Base-by-base conservation (phyloP, 2,113 vertebrate genomes). In the Opisthocomus hoazin region DNA sequence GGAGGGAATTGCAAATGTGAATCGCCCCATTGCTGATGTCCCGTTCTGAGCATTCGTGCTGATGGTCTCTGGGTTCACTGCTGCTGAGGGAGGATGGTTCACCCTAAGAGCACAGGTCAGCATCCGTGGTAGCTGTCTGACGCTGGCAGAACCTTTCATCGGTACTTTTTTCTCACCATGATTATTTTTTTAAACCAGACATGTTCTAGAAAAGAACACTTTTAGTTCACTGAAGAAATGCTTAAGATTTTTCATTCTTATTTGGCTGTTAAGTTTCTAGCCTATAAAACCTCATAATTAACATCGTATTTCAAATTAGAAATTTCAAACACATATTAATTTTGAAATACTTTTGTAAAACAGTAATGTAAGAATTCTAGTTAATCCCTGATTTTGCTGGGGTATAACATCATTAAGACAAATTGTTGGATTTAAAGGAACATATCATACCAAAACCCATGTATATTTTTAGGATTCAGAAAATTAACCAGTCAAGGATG, bases 11-110 rank as follows among this genome's bases (percentile, higher is more conserved):
- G 54, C 70, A 63, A 66, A 45, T 34, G 14, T 15, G 41, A 46
- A 30, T 61, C 0, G 3, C 63, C 37, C 36, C 66, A 19, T 8
- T 80, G 61, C 50, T 76, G 57, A 17, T 23, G 37, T 46, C 39
- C 48, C 0, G 0, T 77, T 71, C 2, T 57, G 32, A 75, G 68
- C 48, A 21, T 58, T 77, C 3, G 1, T 2, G 0, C 37, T 56
- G 32, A 22, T 37, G 51, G 48, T 69, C 27, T 60, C 43, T 12
- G 19, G 39, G 74, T 36, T 48, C 34, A 13, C 23, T 1, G 3
- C 39, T 57, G 56, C 68, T 27, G 46, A 34, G 26, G 46, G 64
- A 75, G 22, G 69, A 5, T 10, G 37, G 9, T 46, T 91, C 19
- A 30, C 22, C 15, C 6, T 5, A 37, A 26, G 20, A 64, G 15